Conservation (phyloP, 2,797 vertebrate species). For the Bovichtus diacanthus region DNA sequence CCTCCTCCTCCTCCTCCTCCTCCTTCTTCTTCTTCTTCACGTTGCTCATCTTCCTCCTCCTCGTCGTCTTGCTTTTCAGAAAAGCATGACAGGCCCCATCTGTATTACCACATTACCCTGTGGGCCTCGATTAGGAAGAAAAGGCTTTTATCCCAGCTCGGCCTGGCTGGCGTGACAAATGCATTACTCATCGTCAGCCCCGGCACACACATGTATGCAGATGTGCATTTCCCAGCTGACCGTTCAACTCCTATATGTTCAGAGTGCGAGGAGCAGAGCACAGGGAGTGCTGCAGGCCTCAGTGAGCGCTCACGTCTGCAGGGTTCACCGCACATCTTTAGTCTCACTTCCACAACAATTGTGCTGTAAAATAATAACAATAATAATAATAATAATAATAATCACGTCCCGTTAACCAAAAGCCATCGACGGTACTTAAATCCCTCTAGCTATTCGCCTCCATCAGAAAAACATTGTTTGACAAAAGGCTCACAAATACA, state of each 20-base stretch:
- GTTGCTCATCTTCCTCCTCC: conserved; percentile 54
- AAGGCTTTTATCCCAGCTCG: conserved; percentile 63
- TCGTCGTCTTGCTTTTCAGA: conserved; percentile 47
- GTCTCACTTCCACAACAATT: conserved; percentile 42
- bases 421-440: background rate
- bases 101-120: conserved; percentile 71
- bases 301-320: conserved; percentile 16
- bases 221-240: conserved; percentile 59
- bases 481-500: too few relatives aligned
- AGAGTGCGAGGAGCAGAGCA: conserved; percentile 19
- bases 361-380: conserved; percentile 51
- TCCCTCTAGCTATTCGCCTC: conserved; percentile 9
- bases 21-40: conserved; percentile 51
- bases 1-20: conserved; percentile 49
- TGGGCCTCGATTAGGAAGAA: conserved; percentile 63
- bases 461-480: too few relatives aligned
- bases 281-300: conserved; percentile 42
- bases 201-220: conserved; percentile 31
- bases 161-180: conserved; percentile 64
- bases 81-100: conserved; percentile 68
- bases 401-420: conserved; percentile 27
- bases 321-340: conserved; percentile 23
- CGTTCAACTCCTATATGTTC: conserved; percentile 68
- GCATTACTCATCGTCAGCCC: conserved; percentile 55
- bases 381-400: too few relatives aligned